Evolutionary conservation across 2,888 invertebrate genomes (phyloP).

Genomic region (Andrena praecox): DNA sequence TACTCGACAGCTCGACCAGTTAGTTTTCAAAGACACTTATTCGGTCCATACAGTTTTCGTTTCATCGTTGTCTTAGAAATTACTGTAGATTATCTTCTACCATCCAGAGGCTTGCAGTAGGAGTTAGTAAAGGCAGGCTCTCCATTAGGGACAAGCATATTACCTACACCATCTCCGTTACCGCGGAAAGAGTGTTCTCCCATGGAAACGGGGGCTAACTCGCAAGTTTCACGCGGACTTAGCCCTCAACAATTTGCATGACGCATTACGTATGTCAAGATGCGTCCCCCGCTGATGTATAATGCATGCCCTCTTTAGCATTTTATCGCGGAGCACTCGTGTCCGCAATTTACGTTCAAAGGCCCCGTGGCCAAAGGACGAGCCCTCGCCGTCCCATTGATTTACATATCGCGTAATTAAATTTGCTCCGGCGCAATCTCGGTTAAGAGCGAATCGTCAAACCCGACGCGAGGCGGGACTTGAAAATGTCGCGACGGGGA

Average conservation of each 20-base stretch:
- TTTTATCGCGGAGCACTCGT: constrained; percentile 49
- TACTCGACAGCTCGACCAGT: too few relatives aligned
- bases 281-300: constrained; percentile 52
- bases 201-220: not conserved
- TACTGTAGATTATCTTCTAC: too few relatives aligned
- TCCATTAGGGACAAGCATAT: not conserved
- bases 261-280: constrained; percentile 57
- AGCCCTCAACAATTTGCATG: constrained; percentile 52
- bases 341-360: constrained; percentile 47
- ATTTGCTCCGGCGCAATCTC: constrained; percentile 26
- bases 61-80: too few relatives aligned
- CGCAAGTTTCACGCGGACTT: constrained; percentile 36
- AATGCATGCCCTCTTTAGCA: constrained; percentile 62
- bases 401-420: constrained; percentile 53
- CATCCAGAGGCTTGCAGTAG: too few relatives aligned
- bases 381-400: constrained; percentile 10
- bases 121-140: too few relatives aligned
- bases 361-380: constrained; percentile 35
- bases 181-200: not conserved
- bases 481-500: not conserved
- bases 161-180: not conserved
- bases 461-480: not conserved
- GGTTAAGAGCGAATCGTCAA: constrained; percentile 5
- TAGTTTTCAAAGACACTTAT: too few relatives aligned
- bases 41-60: too few relatives aligned